These are phyloP conservation scores for Helostoma temminkii DNA, from an alignment of 2,797 vertebrate species.

Conservation along the genomic window DNA sequence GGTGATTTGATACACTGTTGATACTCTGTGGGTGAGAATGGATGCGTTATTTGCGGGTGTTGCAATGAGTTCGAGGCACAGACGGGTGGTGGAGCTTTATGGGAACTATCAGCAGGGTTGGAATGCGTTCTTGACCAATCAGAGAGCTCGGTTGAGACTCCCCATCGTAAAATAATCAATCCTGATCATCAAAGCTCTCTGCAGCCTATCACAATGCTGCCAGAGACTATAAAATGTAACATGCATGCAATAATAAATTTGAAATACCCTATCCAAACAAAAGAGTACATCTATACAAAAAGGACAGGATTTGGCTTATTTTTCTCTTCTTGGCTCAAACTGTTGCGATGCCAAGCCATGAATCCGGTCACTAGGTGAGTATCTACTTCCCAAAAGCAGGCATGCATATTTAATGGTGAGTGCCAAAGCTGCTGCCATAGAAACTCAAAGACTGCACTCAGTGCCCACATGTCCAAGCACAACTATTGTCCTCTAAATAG, in stretches of 20 bases:
- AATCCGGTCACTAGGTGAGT: slow-evolving; percentile 41
- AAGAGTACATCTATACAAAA: neutral
- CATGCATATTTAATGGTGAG: slow-evolving; percentile 26
- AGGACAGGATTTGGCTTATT: slow-evolving; percentile 15
- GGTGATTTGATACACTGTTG: slow-evolving; percentile 7
- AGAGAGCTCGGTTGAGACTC: slow-evolving; percentile 7
- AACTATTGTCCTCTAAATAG: slow-evolving; percentile 39
- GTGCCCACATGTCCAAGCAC: slow-evolving; percentile 32
- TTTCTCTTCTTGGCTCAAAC: slow-evolving; percentile 34
- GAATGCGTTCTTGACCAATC: slow-evolving; percentile 55
- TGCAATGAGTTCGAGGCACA: neutral
- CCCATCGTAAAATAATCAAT: slow-evolving; percentile 60
- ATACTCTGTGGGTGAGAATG: slow-evolving; percentile 7
- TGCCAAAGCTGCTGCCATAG: slow-evolving; percentile 49
- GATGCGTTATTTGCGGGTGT: slow-evolving; percentile 14
- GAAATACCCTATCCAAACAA: slow-evolving; percentile 33
- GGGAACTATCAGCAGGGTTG: slow-evolving; percentile 50
- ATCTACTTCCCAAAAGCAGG: slow-evolving; percentile 43
- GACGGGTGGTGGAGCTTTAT: slow-evolving; percentile 31
- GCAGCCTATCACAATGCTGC: slow-evolving; percentile 33
- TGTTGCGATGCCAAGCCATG: slow-evolving; percentile 6
- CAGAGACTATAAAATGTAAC: slow-evolving; percentile 47
- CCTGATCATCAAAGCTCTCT: slow-evolving; percentile 44
- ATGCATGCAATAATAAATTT: slow-evolving; percentile 43
- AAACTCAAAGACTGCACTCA: slow-evolving; percentile 34